Evolutionary conservation across 2,797 vertebrate genomes (phyloP).

Genomic region (Merluccius polli): DNA sequence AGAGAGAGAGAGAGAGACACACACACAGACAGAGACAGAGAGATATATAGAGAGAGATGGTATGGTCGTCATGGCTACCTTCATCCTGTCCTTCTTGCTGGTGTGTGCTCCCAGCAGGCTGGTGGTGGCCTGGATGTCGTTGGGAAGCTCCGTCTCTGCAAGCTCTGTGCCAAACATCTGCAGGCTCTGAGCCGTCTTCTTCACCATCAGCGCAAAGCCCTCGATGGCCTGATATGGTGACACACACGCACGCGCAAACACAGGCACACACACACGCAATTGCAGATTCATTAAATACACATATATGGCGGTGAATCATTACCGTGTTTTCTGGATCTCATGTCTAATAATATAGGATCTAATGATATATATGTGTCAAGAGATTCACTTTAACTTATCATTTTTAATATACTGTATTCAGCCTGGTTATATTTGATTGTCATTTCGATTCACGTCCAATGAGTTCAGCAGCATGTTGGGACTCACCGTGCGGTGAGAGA

Average conservation of each 20-base stretch:
- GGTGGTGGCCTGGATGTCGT: slow-evolving; percentile 85
- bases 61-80: slow-evolving; percentile 80
- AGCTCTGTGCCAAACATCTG: slow-evolving; percentile 92
- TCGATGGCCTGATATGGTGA: slow-evolving; percentile 75
- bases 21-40: background rate
- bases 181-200: slow-evolving; percentile 90
- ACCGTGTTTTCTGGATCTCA: background rate
- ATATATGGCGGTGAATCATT: background rate
- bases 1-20: background rate
- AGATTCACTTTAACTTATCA: too few relatives aligned
- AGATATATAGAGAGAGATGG: background rate
- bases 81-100: slow-evolving; percentile 84
- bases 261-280: background rate
- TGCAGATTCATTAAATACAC: background rate
- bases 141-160: slow-evolving; percentile 93
- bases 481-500: slow-evolving; percentile 88
- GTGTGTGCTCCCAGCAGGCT: slow-evolving; percentile 81
- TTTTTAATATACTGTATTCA: too few relatives aligned
- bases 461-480: background rate
- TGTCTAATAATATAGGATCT: too few relatives aligned
- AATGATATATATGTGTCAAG: too few relatives aligned
- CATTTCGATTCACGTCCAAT: background rate
- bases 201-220: slow-evolving; percentile 92
- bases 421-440: too few relatives aligned
- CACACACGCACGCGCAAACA: background rate